Evolutionary conservation across 2,888 invertebrate species (phyloP).

Genomic region (Eretmocerus hayati): DNA sequence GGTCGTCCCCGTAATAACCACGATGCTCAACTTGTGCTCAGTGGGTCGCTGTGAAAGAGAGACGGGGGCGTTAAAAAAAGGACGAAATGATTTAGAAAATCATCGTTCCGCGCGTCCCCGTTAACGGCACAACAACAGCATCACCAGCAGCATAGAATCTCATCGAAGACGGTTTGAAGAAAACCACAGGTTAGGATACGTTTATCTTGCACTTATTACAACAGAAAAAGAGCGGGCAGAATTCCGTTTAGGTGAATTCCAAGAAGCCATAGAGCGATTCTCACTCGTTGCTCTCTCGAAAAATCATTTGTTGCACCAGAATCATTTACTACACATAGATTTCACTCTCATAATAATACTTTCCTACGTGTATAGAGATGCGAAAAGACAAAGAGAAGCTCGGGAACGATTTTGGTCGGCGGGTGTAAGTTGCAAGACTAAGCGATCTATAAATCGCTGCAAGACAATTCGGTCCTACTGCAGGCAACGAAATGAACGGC

Average conservation of each 20-base stretch:
- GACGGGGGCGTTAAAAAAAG: no score
- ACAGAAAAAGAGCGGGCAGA: conserved; percentile 4
- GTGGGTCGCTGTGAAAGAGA: neutral
- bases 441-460: conserved; percentile 17
- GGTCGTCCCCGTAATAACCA: neutral
- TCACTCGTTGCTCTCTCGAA: conserved; percentile 16
- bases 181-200: conserved; percentile 19
- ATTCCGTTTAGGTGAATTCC: conserved; percentile 17
- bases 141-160: neutral
- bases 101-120: no score
- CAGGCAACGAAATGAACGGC: no score
- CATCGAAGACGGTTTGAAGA: neutral
- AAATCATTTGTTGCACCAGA: no score
- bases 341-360: no score
- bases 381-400: no score
- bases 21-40: no score
- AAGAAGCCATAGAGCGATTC: conserved; percentile 13
- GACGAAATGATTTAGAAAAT: no score
- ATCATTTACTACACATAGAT: no score
- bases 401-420: conserved; percentile 5
- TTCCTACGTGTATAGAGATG: no score
- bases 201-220: conserved; percentile 21
- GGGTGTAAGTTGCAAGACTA: neutral
- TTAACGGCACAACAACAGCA: neutral
- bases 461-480: conserved; percentile 7